phyloP scores from a whole-genome alignment of 2,888 invertebrate genomes.

The Sarcophaga rosellei region DNA sequence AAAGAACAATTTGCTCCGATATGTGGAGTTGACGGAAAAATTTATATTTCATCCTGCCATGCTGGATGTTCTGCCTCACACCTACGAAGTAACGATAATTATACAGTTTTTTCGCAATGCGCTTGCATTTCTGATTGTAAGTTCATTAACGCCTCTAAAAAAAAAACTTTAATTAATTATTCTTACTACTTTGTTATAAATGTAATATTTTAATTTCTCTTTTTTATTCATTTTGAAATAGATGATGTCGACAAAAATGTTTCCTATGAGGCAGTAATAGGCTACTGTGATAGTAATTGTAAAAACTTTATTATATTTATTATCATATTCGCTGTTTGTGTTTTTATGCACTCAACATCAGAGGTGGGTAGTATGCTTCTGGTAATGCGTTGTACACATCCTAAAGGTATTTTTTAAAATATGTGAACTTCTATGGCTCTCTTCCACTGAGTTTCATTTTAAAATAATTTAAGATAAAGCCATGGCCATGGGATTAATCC shows the following conservation, averaged over 20 bases:
- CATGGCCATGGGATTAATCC: conserved; percentile 96
- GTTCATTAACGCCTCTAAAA: conserved; percentile 12
- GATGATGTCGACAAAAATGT: conserved; percentile 41
- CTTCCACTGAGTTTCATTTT: not conserved
- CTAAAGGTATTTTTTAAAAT: conserved; percentile 82
- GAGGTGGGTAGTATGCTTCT: conserved; percentile 95
- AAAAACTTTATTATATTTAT: conserved; percentile 90
- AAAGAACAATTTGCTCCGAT: conserved; percentile 90
- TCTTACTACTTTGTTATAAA: not conserved
- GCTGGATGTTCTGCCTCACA: conserved; percentile 90
- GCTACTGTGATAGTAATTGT: conserved; percentile 91
- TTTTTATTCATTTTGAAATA: not conserved
- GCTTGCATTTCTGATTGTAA: conserved; percentile 81
- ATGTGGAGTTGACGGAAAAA: conserved; percentile 90
- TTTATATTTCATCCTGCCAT: conserved; percentile 94
- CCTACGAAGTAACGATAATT: conserved; percentile 83
- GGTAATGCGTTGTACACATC: conserved; percentile 94
- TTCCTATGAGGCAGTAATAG: conserved; percentile 84
- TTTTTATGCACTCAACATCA: conserved; percentile 95
- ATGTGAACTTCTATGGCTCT: not conserved
- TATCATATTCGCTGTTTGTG: conserved; percentile 91
- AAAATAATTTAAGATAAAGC: conserved; percentile 87
- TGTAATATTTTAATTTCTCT: not conserved
- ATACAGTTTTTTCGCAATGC: conserved; percentile 83
- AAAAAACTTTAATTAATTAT: too few relatives aligned